Percentiles rank a stretch among this genome's conserved stretches.
Conservation (phyloP, 2,113 vertebrate species). For the Sebastes fasciatus region DNA sequence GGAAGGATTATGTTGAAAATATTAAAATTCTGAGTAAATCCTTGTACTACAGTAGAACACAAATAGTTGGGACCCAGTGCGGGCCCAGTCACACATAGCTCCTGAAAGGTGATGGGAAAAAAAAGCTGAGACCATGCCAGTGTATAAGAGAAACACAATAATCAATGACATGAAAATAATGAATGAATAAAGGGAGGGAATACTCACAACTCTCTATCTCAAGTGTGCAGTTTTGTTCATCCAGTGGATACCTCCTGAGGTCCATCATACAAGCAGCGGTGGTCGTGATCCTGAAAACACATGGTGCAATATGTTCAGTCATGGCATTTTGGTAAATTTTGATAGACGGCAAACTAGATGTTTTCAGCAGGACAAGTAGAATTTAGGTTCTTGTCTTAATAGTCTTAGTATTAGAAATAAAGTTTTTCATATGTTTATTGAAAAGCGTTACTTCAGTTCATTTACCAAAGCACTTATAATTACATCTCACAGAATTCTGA, state of each 20-base stretch:
- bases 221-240: slow-evolving; percentile 97
- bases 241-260: slow-evolving; percentile 93
- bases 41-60: background rate
- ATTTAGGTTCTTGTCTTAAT: background rate
- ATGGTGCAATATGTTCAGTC: background rate
- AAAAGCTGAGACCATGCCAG: background rate
- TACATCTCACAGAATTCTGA: background rate
- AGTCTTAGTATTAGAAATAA: too few species aligned
- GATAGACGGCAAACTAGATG: background rate
- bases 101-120: background rate
- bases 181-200: background rate
- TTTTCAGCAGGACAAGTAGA: background rate
- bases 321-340: background rate
- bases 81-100: background rate
- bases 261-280: slow-evolving; percentile 99
- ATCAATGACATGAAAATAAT: background rate
- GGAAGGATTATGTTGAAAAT: slow-evolving; percentile 35
- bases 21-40: slow-evolving; percentile 37
- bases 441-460: background rate
- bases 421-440: background rate
- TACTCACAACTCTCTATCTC: slow-evolving; percentile 98
- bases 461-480: background rate
- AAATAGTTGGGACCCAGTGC: background rate
- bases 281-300: slow-evolving; percentile 92
- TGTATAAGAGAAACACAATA: background rate